Conservation (phyloP, 2,888 invertebrate species). For the Eurois occulta region DNA sequence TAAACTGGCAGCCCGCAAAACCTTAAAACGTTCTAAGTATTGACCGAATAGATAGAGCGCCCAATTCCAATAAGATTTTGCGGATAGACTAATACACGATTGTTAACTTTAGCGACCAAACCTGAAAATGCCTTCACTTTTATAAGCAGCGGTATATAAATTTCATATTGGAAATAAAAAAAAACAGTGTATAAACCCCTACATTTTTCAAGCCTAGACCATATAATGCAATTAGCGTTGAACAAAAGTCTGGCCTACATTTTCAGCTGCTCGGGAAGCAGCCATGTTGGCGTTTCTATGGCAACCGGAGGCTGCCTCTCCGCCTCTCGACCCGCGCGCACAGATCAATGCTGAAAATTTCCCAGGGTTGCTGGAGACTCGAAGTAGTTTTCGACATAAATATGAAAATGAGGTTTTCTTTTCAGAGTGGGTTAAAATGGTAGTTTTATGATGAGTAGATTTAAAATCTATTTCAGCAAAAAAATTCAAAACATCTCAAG, state of each 20-base stretch:
- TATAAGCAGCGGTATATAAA: neutral
- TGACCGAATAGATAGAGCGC: neutral
- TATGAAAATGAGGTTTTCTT: neutral
- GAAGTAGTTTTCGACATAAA: neutral
- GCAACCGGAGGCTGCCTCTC: slow-evolving; percentile 85
- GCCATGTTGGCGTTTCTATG: slow-evolving; percentile 81
- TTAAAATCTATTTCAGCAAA: neutral
- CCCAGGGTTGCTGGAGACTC: slow-evolving; percentile 77
- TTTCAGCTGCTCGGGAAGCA: slow-evolving; percentile 71
- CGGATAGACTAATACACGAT: neutral
- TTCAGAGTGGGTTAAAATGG: neutral
- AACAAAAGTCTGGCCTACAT: slow-evolving; percentile 67
- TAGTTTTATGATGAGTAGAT: neutral
- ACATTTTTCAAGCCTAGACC: neutral
- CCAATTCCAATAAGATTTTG: neutral
- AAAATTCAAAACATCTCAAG: neutral
- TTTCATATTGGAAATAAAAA: slow-evolving; percentile 7
- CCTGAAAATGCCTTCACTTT: neutral
- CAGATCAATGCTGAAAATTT: slow-evolving; percentile 86
- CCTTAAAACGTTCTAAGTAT: neutral
- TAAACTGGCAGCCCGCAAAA: neutral
- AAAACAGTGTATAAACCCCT: neutral
- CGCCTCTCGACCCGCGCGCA: slow-evolving; percentile 80
- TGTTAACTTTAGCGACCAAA: neutral
- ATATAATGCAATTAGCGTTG: slow-evolving; percentile 17